These are phyloP conservation scores for Spinus pinus DNA, from an alignment of 2,797 vertebrate species.

Conservation along the genomic window DNA sequence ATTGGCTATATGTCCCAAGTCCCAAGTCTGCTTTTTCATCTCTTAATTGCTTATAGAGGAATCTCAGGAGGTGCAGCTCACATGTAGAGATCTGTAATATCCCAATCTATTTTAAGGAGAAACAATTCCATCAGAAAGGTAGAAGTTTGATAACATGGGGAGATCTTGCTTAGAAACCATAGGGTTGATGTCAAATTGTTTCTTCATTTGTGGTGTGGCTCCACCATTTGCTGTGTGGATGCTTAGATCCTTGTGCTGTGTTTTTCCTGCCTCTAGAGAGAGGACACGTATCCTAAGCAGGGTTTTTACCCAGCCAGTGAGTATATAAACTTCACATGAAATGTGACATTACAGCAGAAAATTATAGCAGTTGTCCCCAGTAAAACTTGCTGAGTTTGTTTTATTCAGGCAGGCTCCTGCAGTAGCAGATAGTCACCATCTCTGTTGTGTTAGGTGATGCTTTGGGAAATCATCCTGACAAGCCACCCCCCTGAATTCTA, in stretches of 20 bases:
- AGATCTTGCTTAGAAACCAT: background rate
- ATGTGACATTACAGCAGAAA: background rate
- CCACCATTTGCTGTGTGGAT: background rate
- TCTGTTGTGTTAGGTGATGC: background rate
- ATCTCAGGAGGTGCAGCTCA: background rate
- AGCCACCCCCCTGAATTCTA: background rate
- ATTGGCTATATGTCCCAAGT: background rate
- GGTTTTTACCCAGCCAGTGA: background rate
- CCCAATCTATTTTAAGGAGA: background rate
- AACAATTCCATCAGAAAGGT: background rate
- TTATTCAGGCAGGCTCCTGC: background rate
- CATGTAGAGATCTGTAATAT: background rate
- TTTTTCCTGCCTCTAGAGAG: background rate
- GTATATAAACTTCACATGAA: background rate
- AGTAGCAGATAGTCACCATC: background rate
- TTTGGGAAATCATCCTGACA: background rate
- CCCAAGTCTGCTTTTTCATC: background rate
- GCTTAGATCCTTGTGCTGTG: background rate
- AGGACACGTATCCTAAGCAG: fast-evolving
- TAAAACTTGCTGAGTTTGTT: background rate
- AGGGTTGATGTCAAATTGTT: background rate
- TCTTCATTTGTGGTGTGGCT: background rate
- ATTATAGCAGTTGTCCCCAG: background rate
- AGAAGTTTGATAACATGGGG: background rate
- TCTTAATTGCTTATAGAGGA: background rate